These are phyloP conservation scores for Microctenopoma lineatum DNA, from an alignment of 2,797 vertebrate genomes.

Conservation along the genomic window DNA sequence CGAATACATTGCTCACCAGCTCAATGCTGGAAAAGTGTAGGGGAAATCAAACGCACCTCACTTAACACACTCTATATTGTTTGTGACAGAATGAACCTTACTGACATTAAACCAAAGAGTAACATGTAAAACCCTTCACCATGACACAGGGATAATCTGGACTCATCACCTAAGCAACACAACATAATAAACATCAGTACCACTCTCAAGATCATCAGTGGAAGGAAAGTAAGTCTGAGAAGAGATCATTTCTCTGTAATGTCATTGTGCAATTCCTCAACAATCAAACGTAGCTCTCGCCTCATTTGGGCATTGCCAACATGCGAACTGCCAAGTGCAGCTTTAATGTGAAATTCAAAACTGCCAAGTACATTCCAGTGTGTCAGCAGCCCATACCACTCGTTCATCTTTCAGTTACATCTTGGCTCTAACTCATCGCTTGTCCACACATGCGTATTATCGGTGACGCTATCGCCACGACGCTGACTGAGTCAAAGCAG, in stretches of 20 bases:
- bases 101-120: not conserved
- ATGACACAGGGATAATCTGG: not conserved
- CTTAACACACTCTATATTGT: too few species aligned
- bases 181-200: conserved; percentile 5
- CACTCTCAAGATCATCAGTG: conserved; percentile 7
- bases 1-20: too few species aligned
- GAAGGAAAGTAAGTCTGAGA: conserved; percentile 53
- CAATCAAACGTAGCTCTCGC: conserved; percentile 36
- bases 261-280: conserved; percentile 44
- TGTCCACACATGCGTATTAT: conserved; percentile 46
- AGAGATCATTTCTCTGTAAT: conserved; percentile 43
- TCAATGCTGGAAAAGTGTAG: too few species aligned
- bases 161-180: conserved; percentile 16
- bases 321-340: conserved; percentile 41
- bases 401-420: conserved; percentile 47
- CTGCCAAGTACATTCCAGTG: conserved; percentile 55
- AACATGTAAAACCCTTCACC: not conserved
- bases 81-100: not conserved
- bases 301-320: conserved; percentile 34
- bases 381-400: conserved; percentile 31
- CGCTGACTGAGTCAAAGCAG: conserved; percentile 49
- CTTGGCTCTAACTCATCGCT: conserved; percentile 31
- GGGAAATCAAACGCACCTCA: too few species aligned
- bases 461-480: conserved; percentile 41
- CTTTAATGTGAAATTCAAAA: conserved; percentile 65